A percentile compares a stretch with the other conserved stretches of the same genome.
phyloP scores from a whole-genome alignment of 2,113 vertebrate species.

The Vicugna pacos region DNA sequence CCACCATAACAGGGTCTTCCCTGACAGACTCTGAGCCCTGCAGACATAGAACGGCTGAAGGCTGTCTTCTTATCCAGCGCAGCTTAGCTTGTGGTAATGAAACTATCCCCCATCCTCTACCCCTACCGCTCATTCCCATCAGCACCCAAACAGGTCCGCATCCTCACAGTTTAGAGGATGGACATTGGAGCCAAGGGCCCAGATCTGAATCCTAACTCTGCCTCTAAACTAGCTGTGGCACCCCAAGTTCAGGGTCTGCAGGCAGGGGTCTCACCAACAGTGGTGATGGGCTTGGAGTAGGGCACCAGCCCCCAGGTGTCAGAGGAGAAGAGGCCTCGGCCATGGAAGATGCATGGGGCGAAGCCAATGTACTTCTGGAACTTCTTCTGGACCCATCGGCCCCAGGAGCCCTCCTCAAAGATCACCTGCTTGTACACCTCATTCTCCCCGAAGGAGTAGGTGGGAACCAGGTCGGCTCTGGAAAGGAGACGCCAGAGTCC shows the following conservation, averaged over 20 bases:
- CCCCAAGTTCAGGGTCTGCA: not conserved
- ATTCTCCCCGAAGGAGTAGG: conserved; percentile 97
- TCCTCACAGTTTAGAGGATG: not conserved
- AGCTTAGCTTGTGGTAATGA: not conserved
- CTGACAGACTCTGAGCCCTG: not conserved
- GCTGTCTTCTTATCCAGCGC: not conserved
- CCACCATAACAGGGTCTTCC: not conserved
- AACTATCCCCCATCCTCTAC: rapidly evolving
- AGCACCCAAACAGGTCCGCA: not conserved
- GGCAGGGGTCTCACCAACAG: conserved; percentile 90
- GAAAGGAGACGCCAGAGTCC: not conserved
- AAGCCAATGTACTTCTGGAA: conserved; percentile 97
- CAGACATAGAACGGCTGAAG: not conserved
- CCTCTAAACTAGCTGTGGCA: not conserved
- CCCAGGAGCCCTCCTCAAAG: conserved; percentile 94
- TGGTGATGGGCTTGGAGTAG: conserved; percentile 95
- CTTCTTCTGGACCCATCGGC: conserved; percentile 91
- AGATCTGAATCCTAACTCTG: not conserved
- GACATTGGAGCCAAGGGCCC: not conserved
- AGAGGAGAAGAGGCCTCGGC: conserved; percentile 94
- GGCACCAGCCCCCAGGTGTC: conserved; percentile 95
- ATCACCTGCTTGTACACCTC: conserved; percentile 96
- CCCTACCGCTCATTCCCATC: not conserved
- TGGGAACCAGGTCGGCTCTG: conserved; percentile 96
- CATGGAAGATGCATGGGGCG: conserved; percentile 96